Conservation (phyloP, 1,140 invertebrate genomes). For the Drosophila ficusphila region DNA sequence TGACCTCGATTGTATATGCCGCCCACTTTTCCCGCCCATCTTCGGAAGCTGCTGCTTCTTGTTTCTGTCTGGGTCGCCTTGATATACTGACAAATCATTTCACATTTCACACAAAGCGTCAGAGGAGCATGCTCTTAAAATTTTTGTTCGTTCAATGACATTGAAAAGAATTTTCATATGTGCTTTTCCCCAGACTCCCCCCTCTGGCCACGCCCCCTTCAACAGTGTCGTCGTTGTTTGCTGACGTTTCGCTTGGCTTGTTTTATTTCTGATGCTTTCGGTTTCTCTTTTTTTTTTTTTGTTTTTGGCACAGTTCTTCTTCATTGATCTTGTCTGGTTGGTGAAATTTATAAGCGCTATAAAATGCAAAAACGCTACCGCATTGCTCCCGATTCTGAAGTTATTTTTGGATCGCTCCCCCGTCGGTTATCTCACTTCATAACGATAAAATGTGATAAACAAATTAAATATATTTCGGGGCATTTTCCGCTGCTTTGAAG, state of each 20-base stretch:
- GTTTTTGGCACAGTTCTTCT: slow-evolving; percentile 49
- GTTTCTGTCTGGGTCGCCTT: slow-evolving; percentile 51
- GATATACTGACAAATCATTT: slow-evolving; percentile 77
- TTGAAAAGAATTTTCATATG: slow-evolving; percentile 75
- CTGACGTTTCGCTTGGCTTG: slow-evolving; percentile 56
- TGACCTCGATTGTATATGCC: slow-evolving; percentile 48
- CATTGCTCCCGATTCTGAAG: slow-evolving; percentile 52
- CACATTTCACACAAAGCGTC: slow-evolving; percentile 46
- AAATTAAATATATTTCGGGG: slow-evolving; percentile 43
- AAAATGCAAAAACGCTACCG: slow-evolving; percentile 35
- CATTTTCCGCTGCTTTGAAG: slow-evolving; percentile 9
- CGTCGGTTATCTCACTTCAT: slow-evolving; percentile 3
- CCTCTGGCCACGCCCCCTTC: slow-evolving; percentile 12
- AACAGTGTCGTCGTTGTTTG: slow-evolving; percentile 44
- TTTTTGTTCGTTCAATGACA: slow-evolving; percentile 75
- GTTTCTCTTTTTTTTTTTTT: background rate
- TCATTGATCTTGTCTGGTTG: slow-evolving; percentile 48
- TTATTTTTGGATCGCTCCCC: slow-evolving; percentile 40
- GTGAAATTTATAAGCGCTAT: slow-evolving; percentile 58
- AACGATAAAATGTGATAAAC: slow-evolving; percentile 26
- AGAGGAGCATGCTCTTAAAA: slow-evolving; percentile 58
- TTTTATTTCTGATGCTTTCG: slow-evolving; percentile 26
- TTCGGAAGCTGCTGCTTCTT: slow-evolving; percentile 2
- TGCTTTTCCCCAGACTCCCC: background rate
- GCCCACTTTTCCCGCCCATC: slow-evolving; percentile 4